Percentiles rank a stretch among this genome's conserved stretches.
These are phyloP conservation scores for Pseudomyrmex concolor DNA, from an alignment of 1,140 invertebrate genomes.

Conservation along the genomic window DNA sequence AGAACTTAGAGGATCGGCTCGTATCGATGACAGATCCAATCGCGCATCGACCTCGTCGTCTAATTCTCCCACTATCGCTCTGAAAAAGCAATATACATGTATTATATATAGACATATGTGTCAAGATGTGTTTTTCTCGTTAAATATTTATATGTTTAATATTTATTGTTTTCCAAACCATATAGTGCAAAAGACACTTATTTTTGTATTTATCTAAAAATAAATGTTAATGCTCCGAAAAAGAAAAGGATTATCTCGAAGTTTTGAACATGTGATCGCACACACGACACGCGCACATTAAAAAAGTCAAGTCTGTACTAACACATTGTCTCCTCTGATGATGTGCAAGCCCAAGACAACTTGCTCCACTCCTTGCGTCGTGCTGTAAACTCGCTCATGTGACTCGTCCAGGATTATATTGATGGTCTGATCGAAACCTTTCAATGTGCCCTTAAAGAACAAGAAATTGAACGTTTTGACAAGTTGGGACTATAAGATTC, in stretches of 20 bases:
- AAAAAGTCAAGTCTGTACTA: conserved; percentile 77
- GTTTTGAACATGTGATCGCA: no score
- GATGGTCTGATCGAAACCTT: conserved; percentile 99
- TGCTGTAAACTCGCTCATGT: conserved; percentile 98
- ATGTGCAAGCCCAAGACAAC: conserved; percentile 98
- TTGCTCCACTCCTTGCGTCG: conserved; percentile 96
- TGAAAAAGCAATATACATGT: conserved; percentile 81
- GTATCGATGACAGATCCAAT: conserved; percentile 93
- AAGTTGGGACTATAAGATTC: background rate
- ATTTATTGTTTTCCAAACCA: conserved; percentile 38
- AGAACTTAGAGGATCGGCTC: conserved; percentile 95
- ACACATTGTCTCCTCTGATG: conserved; percentile 99
- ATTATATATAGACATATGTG: conserved; percentile 4
- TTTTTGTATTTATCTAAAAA: conserved; percentile 23
- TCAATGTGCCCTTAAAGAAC: conserved; percentile 90
- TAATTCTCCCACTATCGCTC: conserved; percentile 95
- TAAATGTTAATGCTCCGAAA: no score
- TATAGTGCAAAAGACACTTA: conserved; percentile 31
- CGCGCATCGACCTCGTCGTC: conserved; percentile 95
- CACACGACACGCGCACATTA: background rate
- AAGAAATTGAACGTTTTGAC: conserved; percentile 12
- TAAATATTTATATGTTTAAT: conserved; percentile 13
- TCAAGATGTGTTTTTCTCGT: background rate
- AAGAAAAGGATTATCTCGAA: no score
- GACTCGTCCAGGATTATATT: conserved; percentile 99